phyloP scores from a whole-genome alignment of 2,888 invertebrate genomes.

The Dione vanillae region DNA sequence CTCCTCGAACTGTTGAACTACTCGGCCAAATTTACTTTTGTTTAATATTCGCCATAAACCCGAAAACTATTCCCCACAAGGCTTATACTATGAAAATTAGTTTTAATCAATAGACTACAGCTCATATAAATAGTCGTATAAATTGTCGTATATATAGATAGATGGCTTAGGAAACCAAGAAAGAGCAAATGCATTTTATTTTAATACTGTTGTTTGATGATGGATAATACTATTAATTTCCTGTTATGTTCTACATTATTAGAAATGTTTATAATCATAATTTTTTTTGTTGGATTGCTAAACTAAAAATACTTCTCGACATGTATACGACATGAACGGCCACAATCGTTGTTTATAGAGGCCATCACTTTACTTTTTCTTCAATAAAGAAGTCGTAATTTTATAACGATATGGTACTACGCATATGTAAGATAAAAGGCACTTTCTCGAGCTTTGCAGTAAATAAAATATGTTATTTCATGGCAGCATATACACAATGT shows the following conservation, averaged over 20 bases:
- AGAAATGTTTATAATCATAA: neutral
- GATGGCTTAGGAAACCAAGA: constrained; percentile 42
- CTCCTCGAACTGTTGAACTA: no score
- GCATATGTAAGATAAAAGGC: neutral
- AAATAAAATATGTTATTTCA: neutral
- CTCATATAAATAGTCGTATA: constrained; percentile 20
- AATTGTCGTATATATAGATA: no score
- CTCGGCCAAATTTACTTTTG: no score
- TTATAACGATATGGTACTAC: neutral
- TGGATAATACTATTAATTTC: constrained; percentile 32
- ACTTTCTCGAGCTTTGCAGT: neutral
- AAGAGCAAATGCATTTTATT: constrained; percentile 38
- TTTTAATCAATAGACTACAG: constrained; percentile 26
- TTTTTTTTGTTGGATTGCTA: neutral
- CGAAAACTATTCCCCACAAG: no score
- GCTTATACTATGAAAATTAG: constrained; percentile 10
- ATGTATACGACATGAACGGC: no score
- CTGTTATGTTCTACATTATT: neutral
- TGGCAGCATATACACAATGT: neutral
- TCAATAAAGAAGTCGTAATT: no score
- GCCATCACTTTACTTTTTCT: no score
- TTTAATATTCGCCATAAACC: no score
- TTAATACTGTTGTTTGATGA: constrained; percentile 34
- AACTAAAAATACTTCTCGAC: neutral
- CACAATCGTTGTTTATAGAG: no score